Conservation (phyloP, 2,888 invertebrate species). For the Hyposoter didymator region DNA sequence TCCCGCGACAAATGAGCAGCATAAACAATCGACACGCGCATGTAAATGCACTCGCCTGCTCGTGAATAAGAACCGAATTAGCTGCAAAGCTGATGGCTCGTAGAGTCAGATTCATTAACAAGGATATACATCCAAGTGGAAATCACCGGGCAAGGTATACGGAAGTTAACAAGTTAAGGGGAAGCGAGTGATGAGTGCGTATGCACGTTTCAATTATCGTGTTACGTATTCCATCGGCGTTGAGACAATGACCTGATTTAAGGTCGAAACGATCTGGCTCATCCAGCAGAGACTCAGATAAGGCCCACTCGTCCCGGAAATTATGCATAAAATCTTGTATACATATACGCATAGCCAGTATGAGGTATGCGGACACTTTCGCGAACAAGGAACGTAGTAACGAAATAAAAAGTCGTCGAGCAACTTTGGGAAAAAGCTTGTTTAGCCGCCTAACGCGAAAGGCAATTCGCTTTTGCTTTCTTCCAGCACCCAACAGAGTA, state of each 20-base stretch:
- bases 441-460: constrained; percentile 34
- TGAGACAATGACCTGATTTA: constrained; percentile 74
- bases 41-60: constrained; percentile 24
- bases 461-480: constrained; percentile 70
- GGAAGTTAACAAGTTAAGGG: constrained; percentile 30
- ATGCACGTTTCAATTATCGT: constrained; percentile 26
- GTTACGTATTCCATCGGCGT: constrained; percentile 69
- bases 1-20: constrained; percentile 32
- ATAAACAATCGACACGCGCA: constrained; percentile 27
- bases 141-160: constrained; percentile 53
- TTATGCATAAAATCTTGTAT: neutral
- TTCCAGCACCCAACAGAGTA: constrained; percentile 58
- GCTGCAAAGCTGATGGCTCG: constrained; percentile 11
- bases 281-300: constrained; percentile 63
- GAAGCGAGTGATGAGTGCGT: neutral
- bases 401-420: constrained; percentile 56
- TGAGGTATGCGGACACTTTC: constrained; percentile 21
- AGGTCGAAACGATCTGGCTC: constrained; percentile 58
- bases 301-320: constrained; percentile 21
- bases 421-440: constrained; percentile 47
- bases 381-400: constrained; percentile 33
- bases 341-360: neutral
- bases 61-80: neutral
- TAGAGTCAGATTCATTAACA: constrained; percentile 44
- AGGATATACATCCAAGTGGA: constrained; percentile 29